These are phyloP conservation scores for Chloroceryle aenea DNA, from an alignment of 2,113 vertebrate species.

Conservation along the genomic window DNA sequence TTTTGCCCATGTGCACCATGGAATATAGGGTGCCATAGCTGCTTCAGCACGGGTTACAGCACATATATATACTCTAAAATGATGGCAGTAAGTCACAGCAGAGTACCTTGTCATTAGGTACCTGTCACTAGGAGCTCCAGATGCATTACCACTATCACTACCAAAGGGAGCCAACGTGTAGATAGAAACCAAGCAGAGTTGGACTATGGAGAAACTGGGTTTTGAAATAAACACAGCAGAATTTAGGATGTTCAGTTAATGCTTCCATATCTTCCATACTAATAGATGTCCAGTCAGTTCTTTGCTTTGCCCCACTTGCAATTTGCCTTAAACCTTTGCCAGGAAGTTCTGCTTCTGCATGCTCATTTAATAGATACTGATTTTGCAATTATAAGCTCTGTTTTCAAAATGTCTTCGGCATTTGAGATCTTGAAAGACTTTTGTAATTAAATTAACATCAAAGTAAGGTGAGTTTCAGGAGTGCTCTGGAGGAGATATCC, in stretches of 20 bases:
- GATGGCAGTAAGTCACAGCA: too few relatives aligned
- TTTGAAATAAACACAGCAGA: neutral
- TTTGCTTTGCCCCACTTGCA: neutral
- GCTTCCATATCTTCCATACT: neutral
- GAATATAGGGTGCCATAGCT: neutral
- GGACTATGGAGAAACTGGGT: rapidly evolving
- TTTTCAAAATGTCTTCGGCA: neutral
- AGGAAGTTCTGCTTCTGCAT: neutral
- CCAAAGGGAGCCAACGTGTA: too few relatives aligned
- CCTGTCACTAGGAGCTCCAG: too few relatives aligned
- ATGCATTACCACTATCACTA: too few relatives aligned
- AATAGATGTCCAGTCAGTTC: neutral
- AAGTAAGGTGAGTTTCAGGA: neutral
- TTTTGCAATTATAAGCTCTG: neutral
- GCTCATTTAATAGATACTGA: neutral
- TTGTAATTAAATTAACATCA: neutral
- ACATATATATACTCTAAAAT: too few relatives aligned
- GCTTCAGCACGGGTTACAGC: neutral
- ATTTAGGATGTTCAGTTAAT: neutral
- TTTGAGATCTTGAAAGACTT: neutral
- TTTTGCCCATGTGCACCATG: rapidly evolving
- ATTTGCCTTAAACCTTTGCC: neutral
- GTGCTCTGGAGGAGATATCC: neutral
- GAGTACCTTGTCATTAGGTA: too few relatives aligned
- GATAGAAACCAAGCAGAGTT: neutral